A percentile compares a stretch with the other conserved stretches of the same genome.
Conservation (phyloP, 2,888 invertebrate species). For the Criorhina ranunculi region DNA sequence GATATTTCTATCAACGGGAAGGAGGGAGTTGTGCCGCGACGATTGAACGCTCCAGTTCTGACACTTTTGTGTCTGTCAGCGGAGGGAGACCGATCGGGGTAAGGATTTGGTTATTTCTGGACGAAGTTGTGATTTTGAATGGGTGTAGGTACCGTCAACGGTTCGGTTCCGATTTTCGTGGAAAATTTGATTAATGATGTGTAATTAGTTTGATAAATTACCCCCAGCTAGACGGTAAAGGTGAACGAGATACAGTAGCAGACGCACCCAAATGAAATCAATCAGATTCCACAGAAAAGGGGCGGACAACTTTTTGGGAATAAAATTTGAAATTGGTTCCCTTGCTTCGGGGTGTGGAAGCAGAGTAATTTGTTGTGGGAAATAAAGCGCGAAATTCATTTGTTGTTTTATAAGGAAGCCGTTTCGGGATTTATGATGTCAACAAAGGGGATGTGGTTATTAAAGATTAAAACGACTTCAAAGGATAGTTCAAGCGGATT, state of each 20-base stretch:
- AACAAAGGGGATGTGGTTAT: not conserved
- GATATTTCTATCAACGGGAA: slow-evolving; percentile 37
- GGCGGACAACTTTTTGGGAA: slow-evolving; percentile 53
- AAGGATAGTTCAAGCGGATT: too few relatives aligned
- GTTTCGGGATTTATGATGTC: slow-evolving; percentile 13
- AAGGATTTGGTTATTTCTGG: slow-evolving; percentile 10
- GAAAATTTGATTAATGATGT: slow-evolving; percentile 62
- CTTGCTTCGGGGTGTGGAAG: slow-evolving; percentile 28
- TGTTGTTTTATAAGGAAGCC: slow-evolving; percentile 17
- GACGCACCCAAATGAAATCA: slow-evolving; percentile 20
- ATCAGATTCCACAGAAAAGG: slow-evolving; percentile 25
- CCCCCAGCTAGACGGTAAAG: slow-evolving; percentile 26
- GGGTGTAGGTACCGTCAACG: slow-evolving; percentile 18
- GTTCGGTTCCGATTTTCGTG: slow-evolving; percentile 39
- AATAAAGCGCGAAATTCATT: slow-evolving; percentile 59
- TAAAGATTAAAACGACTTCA: not conserved
- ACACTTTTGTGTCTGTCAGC: slow-evolving; percentile 27
- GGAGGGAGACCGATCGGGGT: slow-evolving; percentile 6
- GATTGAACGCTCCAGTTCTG: slow-evolving; percentile 26
- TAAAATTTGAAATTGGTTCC: slow-evolving; percentile 13
- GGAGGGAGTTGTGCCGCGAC: not conserved
- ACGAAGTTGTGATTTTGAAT: slow-evolving; percentile 20
- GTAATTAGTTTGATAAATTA: slow-evolving; percentile 66
- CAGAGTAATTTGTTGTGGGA: slow-evolving; percentile 36
- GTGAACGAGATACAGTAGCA: slow-evolving; percentile 37